These are phyloP conservation scores for Portunus trituberculatus DNA, from an alignment of 1,140 invertebrate genomes.

Conservation along the genomic window DNA sequence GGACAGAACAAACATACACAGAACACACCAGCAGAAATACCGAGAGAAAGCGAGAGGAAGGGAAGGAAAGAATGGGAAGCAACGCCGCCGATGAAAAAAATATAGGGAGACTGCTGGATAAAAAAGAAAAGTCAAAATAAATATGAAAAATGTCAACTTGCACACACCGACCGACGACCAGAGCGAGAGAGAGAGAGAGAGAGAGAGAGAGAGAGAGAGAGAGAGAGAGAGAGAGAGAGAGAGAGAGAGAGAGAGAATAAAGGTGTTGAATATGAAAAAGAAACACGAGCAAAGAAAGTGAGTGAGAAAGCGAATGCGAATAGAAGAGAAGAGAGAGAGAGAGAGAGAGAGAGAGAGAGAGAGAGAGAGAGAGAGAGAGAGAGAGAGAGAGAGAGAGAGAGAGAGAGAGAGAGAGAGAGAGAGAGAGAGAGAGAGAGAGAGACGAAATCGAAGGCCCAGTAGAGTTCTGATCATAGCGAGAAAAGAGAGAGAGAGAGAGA, in stretches of 20 bases:
- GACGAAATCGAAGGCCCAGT: background rate
- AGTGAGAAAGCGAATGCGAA: background rate
- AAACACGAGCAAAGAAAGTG: background rate
- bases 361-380: background rate
- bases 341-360: slow-evolving; percentile 25
- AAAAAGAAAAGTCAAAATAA: background rate
- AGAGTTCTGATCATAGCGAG: background rate
- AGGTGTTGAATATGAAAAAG: no score
- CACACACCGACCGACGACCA: background rate
- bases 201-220: background rate
- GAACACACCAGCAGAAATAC: background rate
- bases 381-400: slow-evolving; percentile 1
- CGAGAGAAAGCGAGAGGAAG: background rate
- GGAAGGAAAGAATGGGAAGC: background rate
- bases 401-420: slow-evolving; percentile 3
- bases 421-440: background rate
- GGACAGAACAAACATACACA: background rate
- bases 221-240: no score
- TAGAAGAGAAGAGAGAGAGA: background rate
- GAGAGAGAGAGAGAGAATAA: no score
- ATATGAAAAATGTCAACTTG: background rate
- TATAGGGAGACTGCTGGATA: background rate
- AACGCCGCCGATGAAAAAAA: background rate
- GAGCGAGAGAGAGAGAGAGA: background rate
- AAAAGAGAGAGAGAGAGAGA: background rate